A percentile compares a stretch with the other conserved stretches of the same genome.
Conservation (phyloP, 2,797 vertebrate genomes). For the Novumbra hubbsi region DNA sequence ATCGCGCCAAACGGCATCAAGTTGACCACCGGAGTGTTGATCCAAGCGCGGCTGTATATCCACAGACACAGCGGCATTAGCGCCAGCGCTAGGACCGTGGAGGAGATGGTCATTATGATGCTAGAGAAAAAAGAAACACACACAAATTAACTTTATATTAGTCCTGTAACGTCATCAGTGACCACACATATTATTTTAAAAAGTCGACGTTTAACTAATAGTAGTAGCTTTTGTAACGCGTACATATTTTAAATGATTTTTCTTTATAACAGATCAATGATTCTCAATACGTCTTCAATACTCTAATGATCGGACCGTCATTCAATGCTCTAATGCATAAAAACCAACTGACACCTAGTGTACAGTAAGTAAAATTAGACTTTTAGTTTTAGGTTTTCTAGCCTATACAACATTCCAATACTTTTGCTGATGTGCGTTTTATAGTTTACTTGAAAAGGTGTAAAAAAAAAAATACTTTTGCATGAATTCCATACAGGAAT, state of each 20-base stretch:
- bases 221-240: background rate
- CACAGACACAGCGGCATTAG: slow-evolving; percentile 96
- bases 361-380: background rate
- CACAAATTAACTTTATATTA: background rate
- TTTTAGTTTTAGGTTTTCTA: background rate
- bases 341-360: slow-evolving; percentile 1
- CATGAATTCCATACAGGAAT: background rate
- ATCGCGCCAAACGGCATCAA: slow-evolving; percentile 92
- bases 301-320: background rate
- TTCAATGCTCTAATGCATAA: background rate
- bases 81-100: slow-evolving; percentile 89
- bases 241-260: no score
- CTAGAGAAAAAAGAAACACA: slow-evolving; percentile 59
- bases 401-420: background rate
- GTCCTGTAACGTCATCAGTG: background rate
- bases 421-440: background rate
- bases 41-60: slow-evolving; percentile 95
- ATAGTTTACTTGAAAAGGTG: background rate
- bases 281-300: background rate
- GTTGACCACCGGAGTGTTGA: slow-evolving; percentile 89
- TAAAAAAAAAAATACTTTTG: no score
- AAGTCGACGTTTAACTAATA: background rate
- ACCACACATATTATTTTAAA: background rate
- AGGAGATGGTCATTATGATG: slow-evolving; percentile 96
- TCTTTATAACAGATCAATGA: no score